These are phyloP conservation scores for Percopsis transmontana DNA, from an alignment of 2,113 vertebrate species.

Conservation along the genomic window DNA sequence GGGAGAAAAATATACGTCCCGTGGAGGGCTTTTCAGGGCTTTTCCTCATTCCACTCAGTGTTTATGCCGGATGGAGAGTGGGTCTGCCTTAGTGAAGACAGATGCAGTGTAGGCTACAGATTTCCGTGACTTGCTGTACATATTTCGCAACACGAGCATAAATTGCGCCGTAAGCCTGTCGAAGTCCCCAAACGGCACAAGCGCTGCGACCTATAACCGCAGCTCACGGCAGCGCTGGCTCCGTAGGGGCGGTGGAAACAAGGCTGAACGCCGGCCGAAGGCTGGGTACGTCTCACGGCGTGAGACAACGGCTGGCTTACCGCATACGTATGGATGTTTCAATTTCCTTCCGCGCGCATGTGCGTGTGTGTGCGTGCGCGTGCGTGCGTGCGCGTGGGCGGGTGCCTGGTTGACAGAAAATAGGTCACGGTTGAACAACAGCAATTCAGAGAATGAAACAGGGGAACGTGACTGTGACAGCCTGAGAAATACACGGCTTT, in stretches of 20 bases:
- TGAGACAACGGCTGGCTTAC: neutral
- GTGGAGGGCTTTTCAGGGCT: neutral
- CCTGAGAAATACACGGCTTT: conserved; percentile 36
- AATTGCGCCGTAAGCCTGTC: conserved; percentile 16
- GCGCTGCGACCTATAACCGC: conserved; percentile 21
- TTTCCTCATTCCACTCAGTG: conserved; percentile 11
- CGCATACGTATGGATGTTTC: too few relatives aligned
- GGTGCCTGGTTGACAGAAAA: conserved; percentile 42
- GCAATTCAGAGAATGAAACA: conserved; percentile 50
- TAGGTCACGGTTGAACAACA: conserved; percentile 56
- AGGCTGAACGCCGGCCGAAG: too few relatives aligned
- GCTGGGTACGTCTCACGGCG: neutral
- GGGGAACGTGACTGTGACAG: conserved; percentile 40
- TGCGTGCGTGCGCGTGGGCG: conserved; percentile 33
- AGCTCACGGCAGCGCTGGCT: conserved; percentile 6
- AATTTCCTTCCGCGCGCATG: conserved; percentile 4
- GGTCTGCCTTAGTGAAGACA: too few relatives aligned
- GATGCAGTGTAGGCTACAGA: neutral
- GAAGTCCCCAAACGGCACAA: neutral
- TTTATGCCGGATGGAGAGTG: neutral
- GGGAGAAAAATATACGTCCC: neutral
- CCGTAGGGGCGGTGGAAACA: too few relatives aligned
- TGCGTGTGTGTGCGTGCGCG: conserved; percentile 13
- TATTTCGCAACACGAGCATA: conserved; percentile 1
- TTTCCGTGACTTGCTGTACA: neutral